A percentile compares a stretch with the other conserved stretches of the same genome.
Conservation (phyloP, 2,888 invertebrate species). For the Lasioglossum lativentre region DNA sequence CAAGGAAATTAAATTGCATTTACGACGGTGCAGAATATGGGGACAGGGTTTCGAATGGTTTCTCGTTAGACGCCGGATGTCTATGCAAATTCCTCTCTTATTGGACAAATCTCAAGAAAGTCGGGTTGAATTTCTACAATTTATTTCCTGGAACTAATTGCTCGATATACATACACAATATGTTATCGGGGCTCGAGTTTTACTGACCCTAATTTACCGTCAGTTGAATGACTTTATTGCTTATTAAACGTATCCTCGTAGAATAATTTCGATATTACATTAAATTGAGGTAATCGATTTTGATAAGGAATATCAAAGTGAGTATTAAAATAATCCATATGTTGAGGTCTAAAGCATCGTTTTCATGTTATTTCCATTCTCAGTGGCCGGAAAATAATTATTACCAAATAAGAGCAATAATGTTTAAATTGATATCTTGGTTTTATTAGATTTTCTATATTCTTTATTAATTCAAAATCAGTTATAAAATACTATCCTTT, state of each 20-base stretch:
- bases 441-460: too few relatives aligned
- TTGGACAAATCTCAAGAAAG: neutral
- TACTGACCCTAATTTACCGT: neutral
- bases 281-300: too few relatives aligned
- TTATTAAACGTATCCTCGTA: neutral
- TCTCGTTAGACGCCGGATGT: neutral
- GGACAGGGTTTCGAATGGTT: slow-evolving; percentile 10
- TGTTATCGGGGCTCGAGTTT: neutral
- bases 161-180: neutral
- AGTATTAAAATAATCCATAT: neutral
- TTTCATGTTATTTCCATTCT: neutral
- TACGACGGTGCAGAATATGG: neutral
- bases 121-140: neutral
- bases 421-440: too few relatives aligned
- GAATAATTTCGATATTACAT: neutral
- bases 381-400: neutral
- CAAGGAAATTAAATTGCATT: slow-evolving; percentile 9
- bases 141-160: neutral
- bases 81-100: neutral
- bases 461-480: too few relatives aligned
- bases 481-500: too few relatives aligned
- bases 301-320: neutral
- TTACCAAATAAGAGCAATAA: neutral
- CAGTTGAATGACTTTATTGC: neutral
- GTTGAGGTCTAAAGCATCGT: neutral